A percentile compares a stretch with the other conserved stretches of the same genome.
phyloP scores from a whole-genome alignment of 2,113 vertebrate species.

The Cromileptes altivelis region DNA sequence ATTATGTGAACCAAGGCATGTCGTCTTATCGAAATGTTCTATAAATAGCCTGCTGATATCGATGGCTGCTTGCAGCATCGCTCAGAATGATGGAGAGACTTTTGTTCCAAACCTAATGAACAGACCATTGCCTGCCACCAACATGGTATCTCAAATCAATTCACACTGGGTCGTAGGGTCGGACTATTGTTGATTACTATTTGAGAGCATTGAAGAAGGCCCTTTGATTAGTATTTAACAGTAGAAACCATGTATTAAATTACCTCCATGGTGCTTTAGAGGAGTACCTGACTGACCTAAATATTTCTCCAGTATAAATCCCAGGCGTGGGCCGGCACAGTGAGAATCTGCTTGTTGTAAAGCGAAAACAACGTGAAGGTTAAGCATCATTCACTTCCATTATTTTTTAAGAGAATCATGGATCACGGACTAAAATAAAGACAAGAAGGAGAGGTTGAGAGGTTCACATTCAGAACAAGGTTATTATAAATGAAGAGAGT shows the following conservation, averaged over 20 bases:
- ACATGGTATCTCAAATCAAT: conserved; percentile 34
- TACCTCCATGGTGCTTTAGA: not conserved
- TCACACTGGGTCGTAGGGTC: conserved; percentile 42
- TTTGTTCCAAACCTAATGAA: conserved; percentile 58
- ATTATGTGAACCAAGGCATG: conserved; percentile 79
- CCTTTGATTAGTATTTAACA: not conserved
- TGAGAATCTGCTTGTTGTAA: conserved; percentile 34
- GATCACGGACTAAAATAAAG: conserved; percentile 55
- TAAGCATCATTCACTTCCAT: conserved; percentile 63
- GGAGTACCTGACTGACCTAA: not conserved
- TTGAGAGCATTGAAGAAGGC: not conserved
- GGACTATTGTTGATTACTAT: conserved; percentile 4
- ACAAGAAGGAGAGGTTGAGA: conserved; percentile 35
- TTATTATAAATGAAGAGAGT: not conserved
- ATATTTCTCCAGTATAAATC: conserved; percentile 29
- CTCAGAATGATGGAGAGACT: conserved; percentile 61
- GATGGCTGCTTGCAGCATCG: conserved; percentile 33
- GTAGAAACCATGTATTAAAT: not conserved
- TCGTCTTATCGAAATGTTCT: conserved; percentile 73
- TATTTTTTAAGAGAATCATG: conserved; percentile 28
- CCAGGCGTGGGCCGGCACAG: conserved; percentile 37
- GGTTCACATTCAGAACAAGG: not conserved
- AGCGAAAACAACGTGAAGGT: conserved; percentile 24
- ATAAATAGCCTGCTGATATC: conserved; percentile 72
- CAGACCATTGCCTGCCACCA: conserved; percentile 11